Percentiles rank a stretch among this genome's conserved stretches.
These are phyloP conservation scores for Drosophila mulleri DNA, from an alignment of 2,888 invertebrate genomes.

Conservation along the genomic window DNA sequence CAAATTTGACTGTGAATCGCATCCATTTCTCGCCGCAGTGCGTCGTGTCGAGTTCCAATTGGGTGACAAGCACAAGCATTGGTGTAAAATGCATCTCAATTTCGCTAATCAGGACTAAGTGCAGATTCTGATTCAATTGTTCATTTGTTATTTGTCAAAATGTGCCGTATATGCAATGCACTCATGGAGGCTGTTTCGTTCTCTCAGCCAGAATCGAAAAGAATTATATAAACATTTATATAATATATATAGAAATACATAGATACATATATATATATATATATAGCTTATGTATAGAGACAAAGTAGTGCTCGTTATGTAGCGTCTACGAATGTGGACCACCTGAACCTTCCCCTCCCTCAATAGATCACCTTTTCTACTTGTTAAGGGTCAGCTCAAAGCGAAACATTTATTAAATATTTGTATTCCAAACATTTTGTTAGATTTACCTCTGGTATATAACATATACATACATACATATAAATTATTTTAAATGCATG, in stretches of 20 bases:
- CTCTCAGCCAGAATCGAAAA: slow-evolving; percentile 45
- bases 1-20: slow-evolving; percentile 78
- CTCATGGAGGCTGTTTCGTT: slow-evolving; percentile 54
- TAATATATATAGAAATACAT: background rate
- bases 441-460: background rate
- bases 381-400: slow-evolving; percentile 34
- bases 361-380: slow-evolving; percentile 15
- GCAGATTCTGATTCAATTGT: background rate
- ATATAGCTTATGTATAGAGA: slow-evolving; percentile 7
- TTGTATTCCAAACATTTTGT: slow-evolving; percentile 16
- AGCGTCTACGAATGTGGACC: slow-evolving; percentile 36
- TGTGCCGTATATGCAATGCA: slow-evolving; percentile 47
- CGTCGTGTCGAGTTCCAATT: slow-evolving; percentile 80
- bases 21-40: slow-evolving; percentile 82
- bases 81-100: slow-evolving; percentile 84
- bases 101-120: slow-evolving; percentile 66
- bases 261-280: background rate
- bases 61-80: slow-evolving; percentile 82
- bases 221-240: slow-evolving; percentile 7
- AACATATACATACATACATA: background rate
- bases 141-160: slow-evolving; percentile 9
- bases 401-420: slow-evolving; percentile 25
- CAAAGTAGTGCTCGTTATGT: slow-evolving; percentile 27
- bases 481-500: background rate
- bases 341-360: slow-evolving; percentile 7